Evolutionary conservation across 2,797 vertebrate genomes (phyloP).

Genomic region (Pelodytes ibericus): DNA sequence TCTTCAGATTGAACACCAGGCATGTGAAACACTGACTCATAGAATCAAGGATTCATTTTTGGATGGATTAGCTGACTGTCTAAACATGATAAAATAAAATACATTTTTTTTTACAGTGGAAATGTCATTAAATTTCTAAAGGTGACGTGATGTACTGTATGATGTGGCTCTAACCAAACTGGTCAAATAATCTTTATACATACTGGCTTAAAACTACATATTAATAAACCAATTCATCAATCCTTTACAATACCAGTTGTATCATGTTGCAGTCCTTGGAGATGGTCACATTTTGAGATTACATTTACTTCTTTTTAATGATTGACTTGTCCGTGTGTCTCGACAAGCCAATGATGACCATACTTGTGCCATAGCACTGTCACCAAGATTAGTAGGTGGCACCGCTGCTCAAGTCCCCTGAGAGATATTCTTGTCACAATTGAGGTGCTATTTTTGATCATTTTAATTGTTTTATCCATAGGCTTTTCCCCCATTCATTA

Average conservation of each 20-base stretch:
- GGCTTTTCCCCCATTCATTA: conserved; percentile 5
- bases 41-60: conserved; percentile 56
- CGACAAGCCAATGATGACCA: conserved; percentile 16
- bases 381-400: conserved; percentile 26
- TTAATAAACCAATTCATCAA: background rate
- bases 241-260: background rate
- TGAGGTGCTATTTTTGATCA: conserved; percentile 48
- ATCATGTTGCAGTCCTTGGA: conserved; percentile 12
- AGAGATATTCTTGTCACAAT: conserved; percentile 39
- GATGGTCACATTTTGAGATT: background rate
- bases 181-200: conserved; percentile 22
- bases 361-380: conserved; percentile 22
- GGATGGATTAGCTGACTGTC: conserved; percentile 38
- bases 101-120: conserved; percentile 7
- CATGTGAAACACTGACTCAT: conserved; percentile 54
- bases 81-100: conserved; percentile 20
- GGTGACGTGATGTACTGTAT: conserved; percentile 23
- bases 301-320: background rate
- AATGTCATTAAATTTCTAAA: conserved; percentile 13
- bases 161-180: conserved; percentile 18
- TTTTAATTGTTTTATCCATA: conserved; percentile 11
- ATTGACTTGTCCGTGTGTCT: background rate
- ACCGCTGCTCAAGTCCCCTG: conserved; percentile 44
- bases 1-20: conserved; percentile 51
- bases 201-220: conserved; percentile 9